Evolutionary conservation across 1,140 invertebrate genomes (phyloP), one percentile per base, ranked within the genome.

Genomic region (Drosophila mayri): DNA sequence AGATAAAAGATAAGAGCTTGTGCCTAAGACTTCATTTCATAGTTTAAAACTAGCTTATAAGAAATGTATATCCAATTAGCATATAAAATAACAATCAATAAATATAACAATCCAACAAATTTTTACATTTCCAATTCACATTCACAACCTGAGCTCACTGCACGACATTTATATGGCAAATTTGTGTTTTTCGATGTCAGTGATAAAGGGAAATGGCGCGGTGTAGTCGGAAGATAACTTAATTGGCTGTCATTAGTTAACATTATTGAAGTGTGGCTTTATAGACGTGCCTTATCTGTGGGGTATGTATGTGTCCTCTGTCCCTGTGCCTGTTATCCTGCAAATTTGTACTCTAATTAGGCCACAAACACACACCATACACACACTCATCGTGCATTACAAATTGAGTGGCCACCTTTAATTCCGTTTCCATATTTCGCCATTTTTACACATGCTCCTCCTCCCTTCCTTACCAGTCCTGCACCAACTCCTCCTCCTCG

Each of bases 341-440:
- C 81, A 83, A 74, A 64, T 61, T 78, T 52, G 14, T 86, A 83
- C 82, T 67, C 68, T 78, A 85, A 86, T 85, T 85, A 84, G 73
- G 81, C 61, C 66, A 49, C 40, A 32, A 9, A 61, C 12, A 52
- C 44, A 54, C 28, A 47, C 28, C 28, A 67, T 32, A 41, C 37
- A 65, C 46, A 20, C 50, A 43, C 43, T 43, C 68, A 66, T 85
- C 66, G 81, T 74, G 68, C 71, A 75, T 44, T 65, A 63, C 65
- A 80, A 83, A 83, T 83, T 84, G 72, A 84, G 76, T 79, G 76
- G 43, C 61, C 67, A 77, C 63, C 74, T 74, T 81, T 68, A 76
- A 68, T 74, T 74, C 35, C 71, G 58, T 58, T 71, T 28, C 44
- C 66, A 70, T 55, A 71, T 37, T 35, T 35, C 30, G 20, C 43